A percentile compares a stretch with the other conserved stretches of the same genome.
Evolutionary conservation across 2,113 vertebrate species (phyloP).

Genomic region (Megaleporinus macrocephalus): DNA sequence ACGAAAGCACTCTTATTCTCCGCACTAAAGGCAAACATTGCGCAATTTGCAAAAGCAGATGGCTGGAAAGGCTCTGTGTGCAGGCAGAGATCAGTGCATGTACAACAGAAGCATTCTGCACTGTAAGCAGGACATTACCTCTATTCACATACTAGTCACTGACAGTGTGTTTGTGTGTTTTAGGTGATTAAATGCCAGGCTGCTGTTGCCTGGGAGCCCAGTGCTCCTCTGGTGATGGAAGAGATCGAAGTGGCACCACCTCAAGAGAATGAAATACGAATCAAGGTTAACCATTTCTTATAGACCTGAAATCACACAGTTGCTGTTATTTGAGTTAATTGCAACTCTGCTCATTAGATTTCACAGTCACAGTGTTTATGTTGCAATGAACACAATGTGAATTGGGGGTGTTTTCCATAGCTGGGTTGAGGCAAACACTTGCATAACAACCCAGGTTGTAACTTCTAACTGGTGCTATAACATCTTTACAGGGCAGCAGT

Average conservation of each 20-base stretch:
- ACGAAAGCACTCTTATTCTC: conserved; percentile 17
- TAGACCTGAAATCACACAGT: no score
- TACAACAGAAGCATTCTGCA: conserved; percentile 6
- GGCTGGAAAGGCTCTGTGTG: conserved; percentile 28
- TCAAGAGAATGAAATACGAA: conserved; percentile 82
- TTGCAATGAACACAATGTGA: no score
- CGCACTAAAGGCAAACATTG: conserved; percentile 33
- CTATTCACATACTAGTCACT: not conserved
- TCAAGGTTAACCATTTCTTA: conserved; percentile 77
- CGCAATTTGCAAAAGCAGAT: conserved; percentile 24
- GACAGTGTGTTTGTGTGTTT: conserved; percentile 22
- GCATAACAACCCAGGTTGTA: no score
- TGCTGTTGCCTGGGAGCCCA: conserved; percentile 84
- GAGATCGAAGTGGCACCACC: conserved; percentile 87
- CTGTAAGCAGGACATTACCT: not conserved
- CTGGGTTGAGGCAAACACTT: no score
- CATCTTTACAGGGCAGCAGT: no score
- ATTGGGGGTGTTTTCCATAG: no score
- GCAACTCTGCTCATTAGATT: no score
- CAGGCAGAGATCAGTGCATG: not conserved
- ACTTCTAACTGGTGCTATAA: no score
- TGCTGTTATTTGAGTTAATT: no score
- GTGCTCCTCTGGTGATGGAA: conserved; percentile 84
- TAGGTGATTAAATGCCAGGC: conserved; percentile 90
- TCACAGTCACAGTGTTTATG: no score